Base-by-base conservation (phyloP, 2,888 invertebrate species). In the Limenitis camilla region DNA sequence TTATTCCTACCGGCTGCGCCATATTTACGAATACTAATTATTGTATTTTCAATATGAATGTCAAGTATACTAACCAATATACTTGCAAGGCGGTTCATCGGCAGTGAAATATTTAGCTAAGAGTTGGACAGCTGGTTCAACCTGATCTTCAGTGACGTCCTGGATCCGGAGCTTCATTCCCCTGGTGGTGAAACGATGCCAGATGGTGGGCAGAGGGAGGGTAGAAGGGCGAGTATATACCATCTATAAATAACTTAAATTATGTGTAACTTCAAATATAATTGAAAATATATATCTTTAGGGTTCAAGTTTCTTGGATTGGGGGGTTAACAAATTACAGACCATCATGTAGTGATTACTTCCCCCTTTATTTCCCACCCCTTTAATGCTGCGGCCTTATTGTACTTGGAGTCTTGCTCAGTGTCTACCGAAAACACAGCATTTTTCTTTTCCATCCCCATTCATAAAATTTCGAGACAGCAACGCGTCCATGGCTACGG, bases 61-160 rank as follows among this genome's bases (percentile, higher is more conserved):
- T 29, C 41, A 27, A 9, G 58, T 72, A 66, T 53, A 83, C 88
- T 19, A 19, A 45, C 45, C 81, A 46, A 86, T 81, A 60, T 74
- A 80, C 64, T 87, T 85, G 75, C 87, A 88, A 9, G 89, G 81
- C 0, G 89, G 89, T 52, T 90, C 90, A 38, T 89, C 89, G n/a
- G 68, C 68, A 1, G 80, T 77, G 61, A 89, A 90, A 58, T 85
- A 71, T 1, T 66, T 71, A 1, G 67, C 62, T 63, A 90, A 74
- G 55, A 86, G 67, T 1, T 78, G 69, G 1, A 89, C 58, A 0
- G 86, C 79, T 0, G 71, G 66, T 2, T 84, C 80, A 43, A 68
- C 62, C 63, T 79, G 66, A 7, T 89, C 88, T 1, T 78, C 77
- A 0, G 88, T 82, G 5, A 89, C 66, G 58, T 90, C 89, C 59